A percentile compares a stretch with the other conserved stretches of the same genome.
phyloP scores from a whole-genome alignment of 2,797 vertebrate genomes.

The Leptatherina wallacei region DNA sequence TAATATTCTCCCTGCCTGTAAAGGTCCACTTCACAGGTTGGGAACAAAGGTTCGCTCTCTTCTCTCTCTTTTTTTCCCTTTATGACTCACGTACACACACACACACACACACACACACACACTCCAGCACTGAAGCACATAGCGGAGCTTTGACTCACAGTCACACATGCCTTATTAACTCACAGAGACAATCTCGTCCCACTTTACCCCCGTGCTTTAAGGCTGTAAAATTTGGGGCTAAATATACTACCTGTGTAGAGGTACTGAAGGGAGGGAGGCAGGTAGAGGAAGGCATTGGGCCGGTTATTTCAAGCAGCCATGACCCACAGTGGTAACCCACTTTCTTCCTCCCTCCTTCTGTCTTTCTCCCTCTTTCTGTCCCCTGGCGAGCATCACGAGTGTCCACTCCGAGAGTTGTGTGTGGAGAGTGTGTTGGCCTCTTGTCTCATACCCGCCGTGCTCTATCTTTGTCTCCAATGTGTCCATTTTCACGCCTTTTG shows the following conservation, averaged over 20 bases:
- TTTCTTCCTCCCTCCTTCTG: conserved; percentile 67
- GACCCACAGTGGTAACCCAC: conserved; percentile 82
- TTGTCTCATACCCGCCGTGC: neutral
- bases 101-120: conserved; percentile 32
- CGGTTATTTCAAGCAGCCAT: conserved; percentile 78
- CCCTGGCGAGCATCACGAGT: conserved; percentile 53
- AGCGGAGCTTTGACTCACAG: conserved; percentile 55
- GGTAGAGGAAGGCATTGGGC: conserved; percentile 60
- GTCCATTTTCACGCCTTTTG: conserved; percentile 5
- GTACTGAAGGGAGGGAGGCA: conserved; percentile 38
- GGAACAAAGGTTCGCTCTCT: conserved; percentile 56
- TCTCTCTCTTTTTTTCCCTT: conserved; percentile 46
- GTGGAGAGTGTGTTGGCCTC: conserved; percentile 43
- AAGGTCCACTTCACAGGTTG: conserved; percentile 68
- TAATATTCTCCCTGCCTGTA: conserved; percentile 41
- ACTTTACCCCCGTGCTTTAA: conserved; percentile 70
- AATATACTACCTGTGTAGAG: conserved; percentile 74
- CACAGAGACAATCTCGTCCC: conserved; percentile 70
- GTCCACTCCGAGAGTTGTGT: conserved; percentile 47
- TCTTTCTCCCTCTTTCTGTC: conserved; percentile 48
- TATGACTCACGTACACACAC: conserved; percentile 53
- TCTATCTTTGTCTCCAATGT: conserved; percentile 31
- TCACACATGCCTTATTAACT: conserved; percentile 68
- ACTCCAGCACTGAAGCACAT: conserved; percentile 21
- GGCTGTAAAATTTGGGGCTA: conserved; percentile 74